A percentile compares a stretch with the other conserved stretches of the same genome.
These are phyloP conservation scores for Neodiprion pinetum DNA, from an alignment of 1,140 invertebrate genomes.

Conservation along the genomic window DNA sequence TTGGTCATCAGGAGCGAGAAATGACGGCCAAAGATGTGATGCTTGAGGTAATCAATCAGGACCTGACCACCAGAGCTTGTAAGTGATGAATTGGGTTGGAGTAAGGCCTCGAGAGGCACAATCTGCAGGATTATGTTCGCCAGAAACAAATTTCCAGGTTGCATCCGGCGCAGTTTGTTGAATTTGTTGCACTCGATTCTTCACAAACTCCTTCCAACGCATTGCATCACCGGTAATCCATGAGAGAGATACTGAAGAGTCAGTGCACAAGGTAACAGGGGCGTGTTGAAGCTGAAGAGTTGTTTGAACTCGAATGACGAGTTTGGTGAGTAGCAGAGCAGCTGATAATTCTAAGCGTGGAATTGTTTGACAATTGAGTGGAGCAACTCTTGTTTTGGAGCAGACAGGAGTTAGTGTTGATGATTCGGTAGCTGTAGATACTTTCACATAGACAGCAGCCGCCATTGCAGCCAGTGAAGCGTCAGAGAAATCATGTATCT, in stretches of 20 bases:
- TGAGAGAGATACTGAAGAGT: slow-evolving; percentile 16
- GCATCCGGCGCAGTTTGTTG: slow-evolving; percentile 7
- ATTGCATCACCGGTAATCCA: slow-evolving; percentile 15
- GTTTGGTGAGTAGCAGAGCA: slow-evolving; percentile 19
- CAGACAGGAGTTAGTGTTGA: neutral
- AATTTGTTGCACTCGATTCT: slow-evolving; percentile 14
- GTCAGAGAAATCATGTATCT: slow-evolving; percentile 23
- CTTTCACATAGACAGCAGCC: slow-evolving; percentile 15
- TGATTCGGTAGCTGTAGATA: neutral
- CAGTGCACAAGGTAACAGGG: neutral
- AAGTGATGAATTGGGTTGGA: slow-evolving; percentile 30
- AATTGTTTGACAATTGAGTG: slow-evolving; percentile 16
- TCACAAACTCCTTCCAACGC: slow-evolving; percentile 22
- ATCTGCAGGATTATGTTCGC: slow-evolving; percentile 46
- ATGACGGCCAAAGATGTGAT: slow-evolving; percentile 12
- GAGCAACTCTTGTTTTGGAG: slow-evolving; percentile 21
- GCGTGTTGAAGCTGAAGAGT: neutral
- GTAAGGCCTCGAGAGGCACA: slow-evolving; percentile 39
- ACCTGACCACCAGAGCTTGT: slow-evolving; percentile 34
- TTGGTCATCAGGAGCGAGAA: too few species aligned
- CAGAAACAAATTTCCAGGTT: slow-evolving; percentile 22
- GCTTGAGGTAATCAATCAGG: slow-evolving; percentile 17
- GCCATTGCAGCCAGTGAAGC: slow-evolving; percentile 14
- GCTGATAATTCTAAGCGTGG: slow-evolving; percentile 21
- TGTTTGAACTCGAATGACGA: neutral